Evolutionary conservation across 2,113 vertebrate genomes (phyloP), one percentile per base, ranked within the genome.

Genomic region (Hippocampus zosterae): DNA sequence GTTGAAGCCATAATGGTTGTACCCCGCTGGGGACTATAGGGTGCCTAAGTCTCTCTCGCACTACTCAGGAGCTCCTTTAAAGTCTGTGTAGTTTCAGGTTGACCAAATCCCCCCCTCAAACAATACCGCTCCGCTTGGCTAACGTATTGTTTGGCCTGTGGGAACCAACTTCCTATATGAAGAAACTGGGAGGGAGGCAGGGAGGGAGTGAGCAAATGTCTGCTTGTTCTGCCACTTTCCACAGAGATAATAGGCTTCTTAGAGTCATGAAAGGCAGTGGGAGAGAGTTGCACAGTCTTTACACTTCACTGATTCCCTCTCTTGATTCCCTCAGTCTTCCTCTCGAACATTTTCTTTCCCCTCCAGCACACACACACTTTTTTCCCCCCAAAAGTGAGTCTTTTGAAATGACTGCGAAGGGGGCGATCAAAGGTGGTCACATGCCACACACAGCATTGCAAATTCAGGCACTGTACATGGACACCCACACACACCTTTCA

Each of bases 401-500:
- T 91, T 95, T 93, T 94, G 94, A 95, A 94, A 95, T 92, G 92
- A 92, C 91, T 87, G 92, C 92, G 74, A 93, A 94, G 91, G 91
- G 91, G 92, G 91, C 83, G 93, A 96, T 96, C 94, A 96, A 96
- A 96, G 93, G 83, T 86, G 89, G 91, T 92, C 91, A 89, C 89
- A 89, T 93, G 88, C 94, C 94, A 94, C 95, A 95, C 94, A 95
- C 92, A 93, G 89, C 83, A 92, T 91, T 81, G 73, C 62, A 65
- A 67, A 67, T 55, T 8, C 37, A 55, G 12, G 41, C 12, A 69
- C 18, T 64, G 62, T 64, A 64, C 62, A 44, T 42, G 18, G 10
- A 40, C 7, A n/a, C 23, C 15, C 25, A 27, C 57, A 53, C 21
- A 53, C 8, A 53, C 52, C 8, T 55, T 55, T 55, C 21, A n/a